Percentiles rank a stretch among this genome's conserved stretches.
phyloP scores from a whole-genome alignment of 2,113 vertebrate genomes.

The Agapornis roseicollis region DNA sequence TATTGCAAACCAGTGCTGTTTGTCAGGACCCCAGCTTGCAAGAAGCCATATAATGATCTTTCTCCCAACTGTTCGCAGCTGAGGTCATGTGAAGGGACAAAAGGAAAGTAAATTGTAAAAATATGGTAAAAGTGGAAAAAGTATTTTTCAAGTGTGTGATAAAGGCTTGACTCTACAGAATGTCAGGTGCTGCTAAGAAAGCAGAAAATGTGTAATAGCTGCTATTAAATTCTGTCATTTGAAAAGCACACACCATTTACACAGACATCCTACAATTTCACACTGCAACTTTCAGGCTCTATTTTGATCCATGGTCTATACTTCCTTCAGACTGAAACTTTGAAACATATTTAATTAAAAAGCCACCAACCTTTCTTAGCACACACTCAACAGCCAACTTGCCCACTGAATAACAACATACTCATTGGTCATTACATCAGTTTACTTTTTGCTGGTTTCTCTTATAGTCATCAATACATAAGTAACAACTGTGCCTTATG shows the following conservation, averaged over 20 bases:
- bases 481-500: background rate
- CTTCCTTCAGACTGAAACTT: background rate
- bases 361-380: background rate
- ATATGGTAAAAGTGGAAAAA: background rate
- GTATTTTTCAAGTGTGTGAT: background rate
- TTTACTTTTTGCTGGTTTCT: background rate
- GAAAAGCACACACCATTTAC: background rate
- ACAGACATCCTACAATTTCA: background rate
- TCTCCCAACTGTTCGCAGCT: background rate
- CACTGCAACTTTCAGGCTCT: background rate
- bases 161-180: background rate
- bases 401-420: background rate
- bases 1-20: background rate
- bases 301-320: background rate
- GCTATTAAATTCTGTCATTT: background rate
- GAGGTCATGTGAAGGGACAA: background rate
- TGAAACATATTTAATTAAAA: background rate
- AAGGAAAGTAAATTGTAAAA: background rate
- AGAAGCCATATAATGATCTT: background rate
- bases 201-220: background rate
- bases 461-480: background rate
- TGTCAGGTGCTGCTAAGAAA: background rate
- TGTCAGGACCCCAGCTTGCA: background rate
- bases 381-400: background rate
- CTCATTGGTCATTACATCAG: background rate